These are phyloP conservation scores for Gambusia holbrooki DNA, from an alignment of 2,113 vertebrate genomes.

Conservation along the genomic window DNA sequence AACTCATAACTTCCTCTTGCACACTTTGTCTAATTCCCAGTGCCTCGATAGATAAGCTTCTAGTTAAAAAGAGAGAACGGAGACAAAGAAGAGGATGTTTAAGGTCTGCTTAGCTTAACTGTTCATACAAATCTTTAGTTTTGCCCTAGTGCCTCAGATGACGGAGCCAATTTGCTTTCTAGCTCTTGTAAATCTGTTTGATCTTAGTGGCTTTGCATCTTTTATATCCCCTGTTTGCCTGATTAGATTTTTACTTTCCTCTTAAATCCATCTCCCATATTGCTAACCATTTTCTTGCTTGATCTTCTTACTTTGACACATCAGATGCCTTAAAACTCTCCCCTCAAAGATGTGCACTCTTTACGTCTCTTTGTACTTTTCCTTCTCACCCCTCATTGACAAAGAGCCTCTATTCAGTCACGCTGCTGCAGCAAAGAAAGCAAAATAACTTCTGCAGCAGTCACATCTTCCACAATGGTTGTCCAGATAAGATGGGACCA, in stretches of 20 bases:
- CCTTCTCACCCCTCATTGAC: slow-evolving; percentile 13
- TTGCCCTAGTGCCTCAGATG: background rate
- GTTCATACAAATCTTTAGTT: slow-evolving; percentile 4
- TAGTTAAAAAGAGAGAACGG: background rate
- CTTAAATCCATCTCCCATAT: slow-evolving; percentile 5
- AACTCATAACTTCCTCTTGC: background rate
- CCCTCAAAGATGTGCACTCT: slow-evolving; percentile 14
- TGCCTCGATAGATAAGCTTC: background rate
- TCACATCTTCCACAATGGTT: slow-evolving; percentile 13
- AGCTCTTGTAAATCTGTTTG: slow-evolving; percentile 11
- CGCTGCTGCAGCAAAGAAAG: slow-evolving; percentile 16
- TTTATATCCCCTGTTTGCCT: slow-evolving; percentile 10
- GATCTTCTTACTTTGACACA: slow-evolving; percentile 8
- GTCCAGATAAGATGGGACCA: slow-evolving; percentile 46
- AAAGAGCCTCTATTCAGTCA: slow-evolving; percentile 25
- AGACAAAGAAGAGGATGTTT: background rate
- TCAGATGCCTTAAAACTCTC: slow-evolving; percentile 4
- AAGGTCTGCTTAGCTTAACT: slow-evolving; percentile 14
- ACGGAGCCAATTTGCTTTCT: slow-evolving; percentile 1
- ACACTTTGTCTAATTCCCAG: background rate
- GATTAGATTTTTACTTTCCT: background rate
- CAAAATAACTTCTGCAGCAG: slow-evolving; percentile 16
- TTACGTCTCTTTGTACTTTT: slow-evolving; percentile 21
- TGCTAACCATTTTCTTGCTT: slow-evolving; percentile 5
- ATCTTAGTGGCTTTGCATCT: slow-evolving; percentile 1